Evolutionary conservation across 2,797 vertebrate genomes (phyloP), one percentile per base, ranked within the genome.

Genomic region (Simalia tracyae): DNA sequence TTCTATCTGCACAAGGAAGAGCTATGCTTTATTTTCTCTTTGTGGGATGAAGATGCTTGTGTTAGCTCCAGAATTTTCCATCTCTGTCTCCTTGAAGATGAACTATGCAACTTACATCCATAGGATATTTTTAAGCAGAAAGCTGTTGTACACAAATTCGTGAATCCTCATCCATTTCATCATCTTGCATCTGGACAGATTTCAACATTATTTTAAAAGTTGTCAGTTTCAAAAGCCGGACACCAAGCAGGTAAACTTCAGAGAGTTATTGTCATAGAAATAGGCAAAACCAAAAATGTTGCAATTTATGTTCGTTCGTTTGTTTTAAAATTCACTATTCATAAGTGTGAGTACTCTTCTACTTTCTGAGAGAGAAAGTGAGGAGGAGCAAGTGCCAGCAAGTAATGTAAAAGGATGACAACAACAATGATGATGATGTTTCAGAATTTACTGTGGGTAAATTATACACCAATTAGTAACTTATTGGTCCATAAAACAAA

Each of bases 391-490:
- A 86, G 66, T 50, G 17, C 50, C 66, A 54, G 59, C 24, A 72
- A 59, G 31, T 91, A n/a, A 12, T 59, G 2, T 15, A 8, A 17
- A 64, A 26, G 15, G 10, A n/a, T 59, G 92, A 88, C 93, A 92
- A 17, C 94, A 66, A 11, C 12, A 17, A 95, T 0, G 0, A 89
- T 84, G 92, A 92, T 68, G 93, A 93, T 90, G 93, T 94, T 86
- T 94, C 92, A 72, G 89, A 96, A 97, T 94, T 93, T 94, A 95
- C 93, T 95, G 91, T 64, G 60, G 42, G 94, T 93, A 90, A 94
- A 92, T 95, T 89, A 96, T 95, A 93, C 91, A 97, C 93, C 95
- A 97, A 96, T 96, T 95, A 94, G 92, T 95, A 97, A 92, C 93
- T 96, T 96, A 95, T 84, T 95, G 93, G 96, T 93, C 92, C 96